Evolutionary conservation across 2,797 vertebrate genomes (phyloP).

Genomic region (Bucorvus abyssinicus): DNA sequence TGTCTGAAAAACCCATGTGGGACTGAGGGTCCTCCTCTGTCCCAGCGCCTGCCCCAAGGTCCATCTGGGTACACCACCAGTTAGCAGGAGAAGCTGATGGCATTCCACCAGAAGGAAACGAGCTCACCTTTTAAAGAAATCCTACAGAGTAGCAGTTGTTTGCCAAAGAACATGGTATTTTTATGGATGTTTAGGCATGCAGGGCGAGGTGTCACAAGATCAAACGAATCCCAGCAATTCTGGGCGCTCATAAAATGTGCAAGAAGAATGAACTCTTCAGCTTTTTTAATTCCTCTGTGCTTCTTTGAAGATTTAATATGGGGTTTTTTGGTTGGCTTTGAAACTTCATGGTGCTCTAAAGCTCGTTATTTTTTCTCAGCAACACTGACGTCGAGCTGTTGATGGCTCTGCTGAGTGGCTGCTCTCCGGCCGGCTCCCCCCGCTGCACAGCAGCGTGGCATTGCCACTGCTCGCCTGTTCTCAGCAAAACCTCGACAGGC

Average conservation of each 20-base stretch:
- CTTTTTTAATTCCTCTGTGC: neutral
- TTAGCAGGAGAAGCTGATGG: neutral
- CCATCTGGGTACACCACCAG: neutral
- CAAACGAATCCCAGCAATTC: conserved; percentile 11
- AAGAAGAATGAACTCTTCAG: neutral
- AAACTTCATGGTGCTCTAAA: neutral
- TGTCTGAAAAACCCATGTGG: neutral
- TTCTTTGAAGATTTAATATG: conserved; percentile 6
- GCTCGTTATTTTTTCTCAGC: neutral
- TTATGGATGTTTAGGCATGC: neutral
- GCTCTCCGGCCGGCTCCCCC: neutral
- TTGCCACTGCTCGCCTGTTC: neutral
- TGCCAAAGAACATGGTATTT: neutral
- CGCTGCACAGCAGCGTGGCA: neutral
- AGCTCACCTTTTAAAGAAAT: neutral
- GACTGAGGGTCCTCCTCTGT: neutral
- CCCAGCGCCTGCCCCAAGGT: neutral
- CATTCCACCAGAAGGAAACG: neutral
- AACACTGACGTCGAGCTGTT: fast-evolving
- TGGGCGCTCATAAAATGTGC: conserved; percentile 10
- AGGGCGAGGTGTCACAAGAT: neutral
- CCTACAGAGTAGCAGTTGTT: neutral
- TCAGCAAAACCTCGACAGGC: neutral
- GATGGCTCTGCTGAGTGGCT: neutral
- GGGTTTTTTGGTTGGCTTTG: neutral